Evolutionary conservation across 2,113 vertebrate genomes (phyloP).

Genomic region (Proteles cristata): DNA sequence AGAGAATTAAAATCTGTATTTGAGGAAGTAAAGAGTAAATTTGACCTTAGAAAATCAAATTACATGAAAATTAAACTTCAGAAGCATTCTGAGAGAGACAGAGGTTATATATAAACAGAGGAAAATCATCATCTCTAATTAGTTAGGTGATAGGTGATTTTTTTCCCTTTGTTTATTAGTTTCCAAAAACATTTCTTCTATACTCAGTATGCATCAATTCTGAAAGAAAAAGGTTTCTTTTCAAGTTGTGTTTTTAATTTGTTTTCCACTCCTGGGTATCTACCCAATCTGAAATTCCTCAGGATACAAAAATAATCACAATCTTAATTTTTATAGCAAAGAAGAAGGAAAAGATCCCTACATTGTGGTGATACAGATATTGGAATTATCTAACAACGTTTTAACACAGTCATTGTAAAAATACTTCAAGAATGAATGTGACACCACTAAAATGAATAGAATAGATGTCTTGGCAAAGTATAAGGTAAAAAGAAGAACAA

Average conservation of each 20-base stretch:
- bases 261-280: not conserved
- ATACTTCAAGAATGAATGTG: not conserved
- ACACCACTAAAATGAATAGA: not conserved
- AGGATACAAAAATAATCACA: not conserved
- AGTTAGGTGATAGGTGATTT: not conserved
- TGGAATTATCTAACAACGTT: not conserved
- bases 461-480: not conserved
- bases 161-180: not conserved
- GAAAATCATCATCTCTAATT: not conserved
- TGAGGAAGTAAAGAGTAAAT: not conserved
- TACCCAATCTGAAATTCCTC: not conserved
- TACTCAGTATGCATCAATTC: not conserved
- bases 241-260: not conserved
- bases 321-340: not conserved
- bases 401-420: not conserved
- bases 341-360: not conserved
- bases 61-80: slow-evolving; percentile 29
- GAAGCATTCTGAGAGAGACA: not conserved
- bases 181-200: not conserved
- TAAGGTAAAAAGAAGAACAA: not conserved
- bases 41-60: not conserved
- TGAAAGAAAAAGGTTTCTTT: not conserved
- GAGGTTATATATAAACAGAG: not conserved
- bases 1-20: slow-evolving; percentile 15
- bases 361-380: not conserved